phyloP scores from a whole-genome alignment of 2,888 invertebrate species.

The Phymatocera aterrima region DNA sequence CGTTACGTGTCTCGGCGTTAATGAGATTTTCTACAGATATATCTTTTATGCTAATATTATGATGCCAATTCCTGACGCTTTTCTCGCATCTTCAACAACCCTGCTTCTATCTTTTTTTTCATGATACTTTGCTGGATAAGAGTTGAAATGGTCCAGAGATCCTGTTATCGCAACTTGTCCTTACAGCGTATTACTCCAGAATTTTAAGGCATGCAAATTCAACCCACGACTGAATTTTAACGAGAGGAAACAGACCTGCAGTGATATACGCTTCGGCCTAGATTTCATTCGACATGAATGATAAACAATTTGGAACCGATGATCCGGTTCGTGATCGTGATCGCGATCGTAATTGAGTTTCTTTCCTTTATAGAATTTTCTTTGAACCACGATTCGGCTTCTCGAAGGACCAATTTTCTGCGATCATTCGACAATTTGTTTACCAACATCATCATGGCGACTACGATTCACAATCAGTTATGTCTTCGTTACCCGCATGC shows the following conservation, averaged over 20 bases:
- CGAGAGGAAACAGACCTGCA: not conserved
- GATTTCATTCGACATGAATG: constrained; percentile 2
- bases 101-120: constrained; percentile 6
- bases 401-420: too few species aligned
- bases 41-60: constrained; percentile 45
- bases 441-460: too few species aligned
- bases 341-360: too few species aligned
- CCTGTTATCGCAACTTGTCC: constrained; percentile 31
- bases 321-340: too few species aligned
- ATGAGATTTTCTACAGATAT: constrained; percentile 41
- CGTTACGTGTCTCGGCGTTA: constrained; percentile 39
- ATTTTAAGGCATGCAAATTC: not conserved
- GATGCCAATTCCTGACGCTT: constrained; percentile 37
- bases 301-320: too few species aligned
- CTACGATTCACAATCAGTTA: not conserved
- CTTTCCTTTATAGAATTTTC: too few species aligned
- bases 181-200: not conserved
- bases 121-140: constrained; percentile 22
- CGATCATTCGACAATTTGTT: too few species aligned
- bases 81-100: constrained; percentile 30
- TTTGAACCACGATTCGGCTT: too few species aligned
- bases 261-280: not conserved
- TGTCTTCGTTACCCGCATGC: too few species aligned
- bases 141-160: constrained; percentile 5
- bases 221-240: not conserved